These are phyloP conservation scores for Perca schrenkii DNA, from an alignment of 2,113 vertebrate genomes.

Conservation along the genomic window DNA sequence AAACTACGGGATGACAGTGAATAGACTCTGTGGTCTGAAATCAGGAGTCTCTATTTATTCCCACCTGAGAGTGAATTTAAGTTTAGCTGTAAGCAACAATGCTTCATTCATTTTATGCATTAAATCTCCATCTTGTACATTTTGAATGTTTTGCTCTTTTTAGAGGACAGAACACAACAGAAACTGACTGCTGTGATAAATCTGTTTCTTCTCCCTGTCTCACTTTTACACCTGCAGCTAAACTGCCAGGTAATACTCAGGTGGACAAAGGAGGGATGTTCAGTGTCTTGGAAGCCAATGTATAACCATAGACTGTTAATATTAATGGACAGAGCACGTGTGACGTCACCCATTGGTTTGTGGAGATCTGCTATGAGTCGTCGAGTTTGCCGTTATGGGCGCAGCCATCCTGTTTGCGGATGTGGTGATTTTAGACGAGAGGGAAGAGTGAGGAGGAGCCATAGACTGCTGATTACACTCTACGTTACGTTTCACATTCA, in stretches of 20 bases:
- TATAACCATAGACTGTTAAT: no score
- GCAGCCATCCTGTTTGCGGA: no score
- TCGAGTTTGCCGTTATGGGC: no score
- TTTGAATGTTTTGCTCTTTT: conserved; percentile 23
- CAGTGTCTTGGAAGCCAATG: neutral
- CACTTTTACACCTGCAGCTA: conserved; percentile 20
- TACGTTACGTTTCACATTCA: no score
- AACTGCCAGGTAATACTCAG: neutral
- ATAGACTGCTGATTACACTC: no score
- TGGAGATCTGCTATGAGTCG: no score
- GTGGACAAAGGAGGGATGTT: neutral
- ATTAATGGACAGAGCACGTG: no score
- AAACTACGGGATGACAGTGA: neutral
- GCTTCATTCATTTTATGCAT: neutral
- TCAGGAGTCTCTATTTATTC: conserved; percentile 17
- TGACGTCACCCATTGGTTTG: no score
- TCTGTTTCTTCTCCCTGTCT: neutral
- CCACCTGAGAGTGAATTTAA: conserved; percentile 35
- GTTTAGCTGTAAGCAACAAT: neutral
- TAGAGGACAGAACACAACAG: conserved; percentile 19
- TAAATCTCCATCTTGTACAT: conserved; percentile 31
- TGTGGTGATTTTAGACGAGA: no score
- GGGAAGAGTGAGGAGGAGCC: no score
- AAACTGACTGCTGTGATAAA: conserved; percentile 20
- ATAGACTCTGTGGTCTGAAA: conserved; percentile 24